Evolutionary conservation across 1,140 invertebrate species (phyloP).

Genomic region (Teleopsis dalmanni): DNA sequence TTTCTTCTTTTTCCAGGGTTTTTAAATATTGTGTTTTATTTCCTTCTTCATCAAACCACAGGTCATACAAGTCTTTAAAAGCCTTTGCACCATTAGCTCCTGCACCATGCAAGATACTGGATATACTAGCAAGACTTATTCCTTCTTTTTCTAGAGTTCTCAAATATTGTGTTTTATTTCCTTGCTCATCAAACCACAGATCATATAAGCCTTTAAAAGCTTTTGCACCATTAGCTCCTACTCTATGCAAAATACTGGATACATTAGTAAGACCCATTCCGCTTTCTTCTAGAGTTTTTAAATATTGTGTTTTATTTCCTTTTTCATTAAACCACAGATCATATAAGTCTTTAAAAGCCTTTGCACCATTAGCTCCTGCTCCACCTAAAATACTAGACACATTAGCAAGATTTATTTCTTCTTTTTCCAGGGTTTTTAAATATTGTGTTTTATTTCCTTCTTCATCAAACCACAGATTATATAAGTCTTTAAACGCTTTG

Average conservation of each 20-base stretch:
- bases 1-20: constrained; percentile 17
- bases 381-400: constrained; percentile 23
- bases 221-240: constrained; percentile 13
- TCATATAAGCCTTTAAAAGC: constrained; percentile 18
- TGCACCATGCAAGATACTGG: constrained; percentile 20
- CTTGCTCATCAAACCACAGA: background rate
- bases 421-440: constrained; percentile 17
- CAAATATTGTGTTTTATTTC: constrained; percentile 14
- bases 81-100: constrained; percentile 14
- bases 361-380: constrained; percentile 8
- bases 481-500: constrained; percentile 18
- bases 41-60: background rate
- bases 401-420: constrained; percentile 15
- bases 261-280: too few species aligned
- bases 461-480: constrained; percentile 4
- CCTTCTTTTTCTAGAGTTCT: constrained; percentile 18
- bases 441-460: too few species aligned
- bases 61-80: constrained; percentile 18
- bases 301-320: constrained; percentile 20
- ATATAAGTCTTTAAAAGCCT: constrained; percentile 1
- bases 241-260: constrained; percentile 21
- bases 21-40: constrained; percentile 16
- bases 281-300: constrained; percentile 20
- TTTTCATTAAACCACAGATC: constrained; percentile 24
- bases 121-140: constrained; percentile 19